phyloP scores from a whole-genome alignment of 2,888 invertebrate genomes.

The Papilio protenor region DNA sequence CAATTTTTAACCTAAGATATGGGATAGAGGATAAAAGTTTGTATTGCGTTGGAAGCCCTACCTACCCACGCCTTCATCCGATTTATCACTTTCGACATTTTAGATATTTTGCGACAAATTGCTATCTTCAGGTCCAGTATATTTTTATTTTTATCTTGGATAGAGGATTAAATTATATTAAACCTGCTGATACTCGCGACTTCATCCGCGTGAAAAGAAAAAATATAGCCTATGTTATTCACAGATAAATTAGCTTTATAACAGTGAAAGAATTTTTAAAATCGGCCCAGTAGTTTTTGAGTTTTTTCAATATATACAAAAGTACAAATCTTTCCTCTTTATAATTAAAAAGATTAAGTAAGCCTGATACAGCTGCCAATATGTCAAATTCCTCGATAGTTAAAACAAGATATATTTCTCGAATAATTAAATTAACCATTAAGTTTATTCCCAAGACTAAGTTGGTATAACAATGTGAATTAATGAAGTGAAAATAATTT shows the following conservation, averaged over 20 bases:
- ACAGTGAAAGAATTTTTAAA: too few species aligned
- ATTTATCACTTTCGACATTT: not conserved
- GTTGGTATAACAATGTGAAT: not conserved
- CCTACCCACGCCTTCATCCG: not conserved
- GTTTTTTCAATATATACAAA: too few species aligned
- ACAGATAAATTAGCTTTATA: too few species aligned
- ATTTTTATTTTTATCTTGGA: not conserved
- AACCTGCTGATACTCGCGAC: too few species aligned
- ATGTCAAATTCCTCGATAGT: too few species aligned
- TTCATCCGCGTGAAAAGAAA: too few species aligned
- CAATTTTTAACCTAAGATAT: not conserved
- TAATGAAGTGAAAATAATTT: conserved; percentile 13
- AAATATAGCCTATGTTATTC: too few species aligned
- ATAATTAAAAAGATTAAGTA: too few species aligned
- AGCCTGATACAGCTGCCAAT: too few species aligned
- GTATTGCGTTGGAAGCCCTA: not conserved
- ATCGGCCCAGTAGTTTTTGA: too few species aligned
- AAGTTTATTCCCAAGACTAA: not conserved
- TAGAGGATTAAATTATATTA: too few species aligned
- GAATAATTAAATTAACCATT: not conserved
- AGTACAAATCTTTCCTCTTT: too few species aligned
- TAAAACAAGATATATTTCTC: not conserved
- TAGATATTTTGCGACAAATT: not conserved
- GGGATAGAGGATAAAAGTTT: not conserved
- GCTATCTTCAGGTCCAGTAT: not conserved